A percentile compares a stretch with the other conserved stretches of the same genome.
Conservation (phyloP, 1,140 invertebrate species). For the Nixonia krombeini region DNA sequence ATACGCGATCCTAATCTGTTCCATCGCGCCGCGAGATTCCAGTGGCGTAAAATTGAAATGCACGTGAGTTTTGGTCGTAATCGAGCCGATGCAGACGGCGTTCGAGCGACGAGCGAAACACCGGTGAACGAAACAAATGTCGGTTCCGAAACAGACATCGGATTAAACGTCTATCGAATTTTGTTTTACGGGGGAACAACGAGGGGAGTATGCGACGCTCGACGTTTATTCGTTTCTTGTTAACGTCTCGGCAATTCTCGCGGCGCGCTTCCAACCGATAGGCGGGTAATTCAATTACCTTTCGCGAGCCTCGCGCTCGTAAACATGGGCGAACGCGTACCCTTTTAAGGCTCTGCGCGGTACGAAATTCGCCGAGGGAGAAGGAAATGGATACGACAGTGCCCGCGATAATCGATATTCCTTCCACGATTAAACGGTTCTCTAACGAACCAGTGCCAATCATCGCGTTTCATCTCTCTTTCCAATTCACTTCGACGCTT, state of each 20-base stretch:
- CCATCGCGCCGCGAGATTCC: slow-evolving; percentile 33
- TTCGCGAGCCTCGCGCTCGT: slow-evolving; percentile 29
- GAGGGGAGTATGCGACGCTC: too few relatives aligned
- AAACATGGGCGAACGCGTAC: slow-evolving; percentile 35
- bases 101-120: not conserved
- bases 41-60: slow-evolving; percentile 36
- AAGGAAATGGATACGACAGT: slow-evolving; percentile 15
- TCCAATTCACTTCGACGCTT: slow-evolving; percentile 3
- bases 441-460: slow-evolving; percentile 11
- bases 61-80: not conserved
- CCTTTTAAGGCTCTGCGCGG: slow-evolving; percentile 40
- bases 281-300: slow-evolving; percentile 44
- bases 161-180: not conserved
- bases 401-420: slow-evolving; percentile 50
- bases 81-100: not conserved
- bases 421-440: slow-evolving; percentile 33
- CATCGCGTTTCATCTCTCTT: slow-evolving; percentile 2
- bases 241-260: slow-evolving; percentile 16
- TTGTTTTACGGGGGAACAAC: too few relatives aligned
- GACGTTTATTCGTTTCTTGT: slow-evolving; percentile 8
- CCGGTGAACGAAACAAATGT: not conserved
- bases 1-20: slow-evolving; percentile 40
- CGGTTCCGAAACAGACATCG: not conserved
- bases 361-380: slow-evolving; percentile 31
- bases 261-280: slow-evolving; percentile 14